These are phyloP conservation scores for Lutjanus campechanus DNA, from an alignment of 2,797 vertebrate species.

Conservation along the genomic window DNA sequence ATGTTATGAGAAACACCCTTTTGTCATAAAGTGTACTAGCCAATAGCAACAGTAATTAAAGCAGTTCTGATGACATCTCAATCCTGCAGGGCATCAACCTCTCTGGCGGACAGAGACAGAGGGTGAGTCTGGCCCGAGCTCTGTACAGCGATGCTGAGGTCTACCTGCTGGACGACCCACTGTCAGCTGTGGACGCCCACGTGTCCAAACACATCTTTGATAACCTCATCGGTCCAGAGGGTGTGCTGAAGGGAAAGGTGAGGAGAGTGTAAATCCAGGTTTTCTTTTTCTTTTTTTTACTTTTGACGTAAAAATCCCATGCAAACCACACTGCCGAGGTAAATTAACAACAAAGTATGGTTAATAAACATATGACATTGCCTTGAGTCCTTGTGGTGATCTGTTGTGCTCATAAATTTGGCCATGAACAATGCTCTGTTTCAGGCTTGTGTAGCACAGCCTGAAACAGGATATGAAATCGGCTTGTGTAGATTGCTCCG, in stretches of 20 bases:
- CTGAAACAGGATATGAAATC: too few species aligned
- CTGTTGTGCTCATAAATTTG: not conserved
- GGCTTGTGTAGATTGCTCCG: too few species aligned
- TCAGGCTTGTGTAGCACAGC: not conserved
- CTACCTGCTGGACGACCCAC: constrained; percentile 94
- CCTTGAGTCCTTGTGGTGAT: not conserved
- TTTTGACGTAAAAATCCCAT: not conserved
- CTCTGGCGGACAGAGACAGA: constrained; percentile 95
- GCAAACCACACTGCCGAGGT: not conserved
- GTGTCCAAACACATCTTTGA: constrained; percentile 98
- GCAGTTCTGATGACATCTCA: not conserved
- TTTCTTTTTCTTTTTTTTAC: not conserved
- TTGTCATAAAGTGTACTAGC: not conserved
- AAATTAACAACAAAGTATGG: not conserved
- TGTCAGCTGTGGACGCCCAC: constrained; percentile 96
- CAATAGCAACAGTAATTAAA: not conserved
- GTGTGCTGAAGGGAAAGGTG: constrained; percentile 92
- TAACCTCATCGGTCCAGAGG: constrained; percentile 94
- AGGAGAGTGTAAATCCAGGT: constrained; percentile 11
- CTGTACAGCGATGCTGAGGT: constrained; percentile 92
- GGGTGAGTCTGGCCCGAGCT: constrained; percentile 94
- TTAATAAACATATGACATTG: not conserved
- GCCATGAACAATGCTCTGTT: not conserved
- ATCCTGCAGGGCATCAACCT: constrained; percentile 94
- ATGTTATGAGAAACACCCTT: not conserved